Evolutionary conservation across 2,888 invertebrate genomes (phyloP).

Genomic region (Synanthedon vespiformis): DNA sequence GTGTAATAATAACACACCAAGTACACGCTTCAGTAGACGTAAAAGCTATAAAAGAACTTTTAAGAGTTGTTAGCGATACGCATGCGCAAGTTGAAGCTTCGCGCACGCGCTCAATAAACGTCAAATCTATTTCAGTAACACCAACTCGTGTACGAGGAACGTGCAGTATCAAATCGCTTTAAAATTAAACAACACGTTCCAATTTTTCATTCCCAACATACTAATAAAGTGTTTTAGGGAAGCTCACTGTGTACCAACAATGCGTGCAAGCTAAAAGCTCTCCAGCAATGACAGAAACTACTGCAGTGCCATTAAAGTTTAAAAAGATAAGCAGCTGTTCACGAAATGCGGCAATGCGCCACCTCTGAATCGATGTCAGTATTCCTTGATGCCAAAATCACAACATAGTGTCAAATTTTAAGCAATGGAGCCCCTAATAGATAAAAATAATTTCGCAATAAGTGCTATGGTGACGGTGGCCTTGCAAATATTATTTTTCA

Average conservation of each 20-base stretch:
- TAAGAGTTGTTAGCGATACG: constrained; percentile 14
- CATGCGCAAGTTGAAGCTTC: constrained; percentile 32
- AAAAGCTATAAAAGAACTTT: background rate
- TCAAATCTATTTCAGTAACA: constrained; percentile 59
- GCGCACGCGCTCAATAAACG: constrained; percentile 45
- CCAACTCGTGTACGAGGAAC: constrained; percentile 27
- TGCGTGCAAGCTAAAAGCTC: background rate
- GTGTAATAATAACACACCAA: no score
- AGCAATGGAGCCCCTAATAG: constrained; percentile 80
- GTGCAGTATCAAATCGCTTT: constrained; percentile 15
- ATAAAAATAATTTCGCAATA: constrained; percentile 86
- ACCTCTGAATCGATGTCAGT: constrained; percentile 31
- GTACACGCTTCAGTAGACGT: no score
- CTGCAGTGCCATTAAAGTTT: constrained; percentile 8
- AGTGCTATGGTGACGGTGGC: constrained; percentile 87
- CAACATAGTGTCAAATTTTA: constrained; percentile 35
- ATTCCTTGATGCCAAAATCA: constrained; percentile 39
- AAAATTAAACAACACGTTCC: background rate
- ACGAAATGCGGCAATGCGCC: constrained; percentile 52
- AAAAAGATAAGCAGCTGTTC: constrained; percentile 12
- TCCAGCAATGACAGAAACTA: constrained; percentile 3
- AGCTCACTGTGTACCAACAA: background rate
- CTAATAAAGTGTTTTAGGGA: background rate
- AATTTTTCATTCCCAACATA: background rate
- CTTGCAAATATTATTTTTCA: constrained; percentile 90